These are phyloP conservation scores for Peromyscus melanophrys DNA, from an alignment of 2,797 vertebrate species.

Conservation along the genomic window DNA sequence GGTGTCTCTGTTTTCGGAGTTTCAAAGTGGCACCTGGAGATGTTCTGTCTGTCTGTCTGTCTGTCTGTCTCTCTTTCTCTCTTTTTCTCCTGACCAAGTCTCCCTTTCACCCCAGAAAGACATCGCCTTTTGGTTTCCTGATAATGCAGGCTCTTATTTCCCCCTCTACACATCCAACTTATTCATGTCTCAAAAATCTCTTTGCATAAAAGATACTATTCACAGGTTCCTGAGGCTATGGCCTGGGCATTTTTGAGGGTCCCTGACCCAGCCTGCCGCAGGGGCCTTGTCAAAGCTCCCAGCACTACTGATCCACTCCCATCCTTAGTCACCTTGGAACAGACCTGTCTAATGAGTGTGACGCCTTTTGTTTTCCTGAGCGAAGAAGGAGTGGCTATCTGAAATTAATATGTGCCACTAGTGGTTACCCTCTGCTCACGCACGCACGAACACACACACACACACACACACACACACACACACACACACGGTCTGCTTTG, in stretches of 20 bases:
- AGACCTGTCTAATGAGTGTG: background rate
- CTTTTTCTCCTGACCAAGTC: accelerated
- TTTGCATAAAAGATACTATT: background rate
- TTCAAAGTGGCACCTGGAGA: background rate
- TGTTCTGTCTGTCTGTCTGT: accelerated
- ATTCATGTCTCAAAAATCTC: background rate
- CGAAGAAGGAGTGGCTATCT: background rate
- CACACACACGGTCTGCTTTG: constrained; percentile 59
- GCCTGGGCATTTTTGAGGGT: background rate
- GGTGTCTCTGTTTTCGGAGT: background rate
- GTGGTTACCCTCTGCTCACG: constrained; percentile 35
- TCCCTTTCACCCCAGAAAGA: background rate
- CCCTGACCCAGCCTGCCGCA: accelerated
- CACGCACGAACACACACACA: background rate
- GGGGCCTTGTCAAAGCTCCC: background rate
- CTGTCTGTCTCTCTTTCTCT: accelerated
- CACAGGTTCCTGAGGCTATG: background rate
- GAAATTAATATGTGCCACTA: constrained; percentile 44
- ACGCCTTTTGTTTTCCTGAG: background rate
- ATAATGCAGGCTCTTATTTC: background rate
- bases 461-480: background rate
- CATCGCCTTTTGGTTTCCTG: no score
- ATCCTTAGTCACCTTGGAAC: constrained; percentile 15
- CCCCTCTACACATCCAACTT: background rate
- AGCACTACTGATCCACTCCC: constrained; percentile 10